Conservation (phyloP, 1,140 invertebrate genomes). For the Drosophila seguyi region DNA sequence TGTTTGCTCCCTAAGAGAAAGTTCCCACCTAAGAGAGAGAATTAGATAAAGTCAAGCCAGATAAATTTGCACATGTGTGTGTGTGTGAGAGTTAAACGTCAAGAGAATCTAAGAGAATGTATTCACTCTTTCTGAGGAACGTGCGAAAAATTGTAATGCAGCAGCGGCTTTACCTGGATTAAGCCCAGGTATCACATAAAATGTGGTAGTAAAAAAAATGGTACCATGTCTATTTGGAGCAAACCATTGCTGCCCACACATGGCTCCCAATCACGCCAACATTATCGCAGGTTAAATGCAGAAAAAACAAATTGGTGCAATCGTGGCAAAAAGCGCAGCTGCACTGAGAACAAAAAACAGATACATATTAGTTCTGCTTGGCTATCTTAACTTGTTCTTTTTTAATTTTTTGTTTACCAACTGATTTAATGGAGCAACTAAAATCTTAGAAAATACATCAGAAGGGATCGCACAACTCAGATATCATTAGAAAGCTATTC, state of each 20-base stretch:
- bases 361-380: neutral
- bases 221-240: constrained; percentile 36
- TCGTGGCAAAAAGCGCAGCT: constrained; percentile 15
- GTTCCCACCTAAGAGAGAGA: constrained; percentile 17
- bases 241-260: constrained; percentile 29
- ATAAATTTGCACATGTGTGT: constrained; percentile 23
- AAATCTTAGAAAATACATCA: neutral
- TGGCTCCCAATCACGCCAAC: constrained; percentile 30
- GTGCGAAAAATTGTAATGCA: constrained; percentile 71
- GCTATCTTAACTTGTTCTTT: neutral
- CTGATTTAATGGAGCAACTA: neutral
- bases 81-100: neutral
- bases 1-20: constrained; percentile 34
- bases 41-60: constrained; percentile 3
- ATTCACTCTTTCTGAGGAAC: constrained; percentile 42
- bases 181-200: constrained; percentile 38
- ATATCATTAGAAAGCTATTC: neutral
- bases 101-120: constrained; percentile 5
- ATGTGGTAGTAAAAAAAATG: constrained; percentile 42
- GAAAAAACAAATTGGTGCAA: constrained; percentile 40
- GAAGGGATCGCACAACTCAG: neutral
- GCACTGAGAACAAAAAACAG: constrained; percentile 15
- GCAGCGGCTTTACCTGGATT: constrained; percentile 33
- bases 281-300: constrained; percentile 29
- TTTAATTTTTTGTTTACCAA: neutral